Conservation (phyloP, 2,113 vertebrate species). For the Varanus salvator region DNA sequence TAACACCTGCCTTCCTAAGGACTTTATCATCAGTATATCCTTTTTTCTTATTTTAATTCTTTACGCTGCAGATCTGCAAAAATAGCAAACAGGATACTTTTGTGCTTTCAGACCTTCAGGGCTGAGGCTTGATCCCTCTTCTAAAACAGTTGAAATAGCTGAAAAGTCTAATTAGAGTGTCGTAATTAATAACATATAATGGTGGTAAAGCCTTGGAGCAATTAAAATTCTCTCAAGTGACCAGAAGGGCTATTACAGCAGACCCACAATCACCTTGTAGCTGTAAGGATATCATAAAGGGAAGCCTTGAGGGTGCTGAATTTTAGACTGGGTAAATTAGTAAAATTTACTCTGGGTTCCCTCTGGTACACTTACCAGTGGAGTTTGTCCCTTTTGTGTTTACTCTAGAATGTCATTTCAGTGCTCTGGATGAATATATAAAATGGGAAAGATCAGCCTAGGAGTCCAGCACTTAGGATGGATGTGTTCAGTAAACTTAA, state of each 20-base stretch:
- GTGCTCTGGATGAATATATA: background rate
- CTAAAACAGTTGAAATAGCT: conserved; percentile 21
- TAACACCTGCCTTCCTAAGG: background rate
- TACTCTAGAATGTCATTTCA: conserved; percentile 3
- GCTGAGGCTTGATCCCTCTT: conserved; percentile 12
- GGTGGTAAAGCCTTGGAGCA: conserved; percentile 29
- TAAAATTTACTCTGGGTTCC: conserved; percentile 9
- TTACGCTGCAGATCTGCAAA: background rate
- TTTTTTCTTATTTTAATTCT: background rate
- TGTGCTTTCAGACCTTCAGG: conserved; percentile 1
- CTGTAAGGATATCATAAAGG: conserved; percentile 17
- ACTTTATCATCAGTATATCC: background rate
- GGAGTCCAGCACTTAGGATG: background rate
- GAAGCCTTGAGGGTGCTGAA: conserved; percentile 13
- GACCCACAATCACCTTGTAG: conserved; percentile 20
- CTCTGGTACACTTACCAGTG: background rate
- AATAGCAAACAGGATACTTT: background rate
- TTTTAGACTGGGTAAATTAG: conserved; percentile 27
- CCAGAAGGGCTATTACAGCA: conserved; percentile 11
- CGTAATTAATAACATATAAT: conserved; percentile 35
- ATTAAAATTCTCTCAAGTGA: conserved; percentile 30
- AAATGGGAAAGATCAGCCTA: accelerated
- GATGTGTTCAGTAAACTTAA: accelerated
- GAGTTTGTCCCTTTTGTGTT: background rate
- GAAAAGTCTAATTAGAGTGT: conserved; percentile 32